Percentiles rank a stretch among this genome's conserved stretches.
These are phyloP conservation scores for Coccyzus lansbergi DNA, from an alignment of 2,797 vertebrate species.

Conservation along the genomic window DNA sequence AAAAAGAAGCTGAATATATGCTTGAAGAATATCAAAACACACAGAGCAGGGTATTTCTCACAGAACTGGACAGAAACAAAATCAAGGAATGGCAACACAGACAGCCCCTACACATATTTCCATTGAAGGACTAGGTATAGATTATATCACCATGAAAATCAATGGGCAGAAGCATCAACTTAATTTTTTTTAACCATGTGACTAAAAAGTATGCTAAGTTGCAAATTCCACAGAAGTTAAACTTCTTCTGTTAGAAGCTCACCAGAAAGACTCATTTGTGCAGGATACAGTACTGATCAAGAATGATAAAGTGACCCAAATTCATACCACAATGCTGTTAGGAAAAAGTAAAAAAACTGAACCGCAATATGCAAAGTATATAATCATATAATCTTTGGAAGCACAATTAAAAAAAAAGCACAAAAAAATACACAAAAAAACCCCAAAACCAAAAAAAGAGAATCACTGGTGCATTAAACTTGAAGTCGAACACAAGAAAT, in stretches of 20 bases:
- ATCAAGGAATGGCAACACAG: neutral
- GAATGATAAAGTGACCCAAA: neutral
- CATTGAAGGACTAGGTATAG: fast-evolving
- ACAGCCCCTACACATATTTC: neutral
- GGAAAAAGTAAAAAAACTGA: neutral
- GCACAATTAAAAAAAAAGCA: neutral
- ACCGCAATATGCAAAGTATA: neutral
- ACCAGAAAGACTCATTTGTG: neutral
- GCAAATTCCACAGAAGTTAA: neutral
- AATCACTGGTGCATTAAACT: neutral
- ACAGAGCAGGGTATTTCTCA: neutral
- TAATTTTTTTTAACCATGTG: neutral
- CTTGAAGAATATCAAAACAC: neutral
- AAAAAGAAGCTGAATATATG: neutral
- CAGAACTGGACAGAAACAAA: neutral
- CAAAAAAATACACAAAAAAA: too few relatives aligned
- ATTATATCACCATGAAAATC: neutral
- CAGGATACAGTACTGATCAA: neutral
- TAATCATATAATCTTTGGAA: neutral
- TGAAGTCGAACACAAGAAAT: neutral
- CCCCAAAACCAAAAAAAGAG: neutral
- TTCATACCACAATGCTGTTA: neutral
- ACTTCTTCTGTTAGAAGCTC: neutral
- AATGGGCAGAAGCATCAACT: neutral
- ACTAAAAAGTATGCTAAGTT: neutral